Evolutionary conservation across 2,113 vertebrate species (phyloP).

Genomic region (Trichomycterus rosablanca): DNA sequence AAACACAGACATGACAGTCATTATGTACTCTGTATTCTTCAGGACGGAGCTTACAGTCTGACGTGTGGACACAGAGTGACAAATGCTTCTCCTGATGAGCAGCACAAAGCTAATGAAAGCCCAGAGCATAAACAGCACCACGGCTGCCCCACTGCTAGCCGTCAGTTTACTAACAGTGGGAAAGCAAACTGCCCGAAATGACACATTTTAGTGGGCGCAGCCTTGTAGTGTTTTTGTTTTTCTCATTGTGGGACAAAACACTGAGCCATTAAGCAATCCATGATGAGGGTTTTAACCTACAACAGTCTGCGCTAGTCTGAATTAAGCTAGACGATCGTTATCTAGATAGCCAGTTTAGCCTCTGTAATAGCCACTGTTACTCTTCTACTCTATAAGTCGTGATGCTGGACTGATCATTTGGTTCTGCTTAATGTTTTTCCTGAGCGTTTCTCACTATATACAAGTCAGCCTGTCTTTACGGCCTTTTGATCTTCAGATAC

Average conservation of each 20-base stretch:
- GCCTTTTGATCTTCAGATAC: not conserved
- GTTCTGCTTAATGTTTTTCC: not conserved
- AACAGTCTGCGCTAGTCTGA: slow-evolving; percentile 10
- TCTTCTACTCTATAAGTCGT: not conserved
- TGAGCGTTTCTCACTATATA: slow-evolving; percentile 2
- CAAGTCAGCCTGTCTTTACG: not conserved
- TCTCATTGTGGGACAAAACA: slow-evolving; percentile 17
- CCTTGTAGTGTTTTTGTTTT: slow-evolving; percentile 28
- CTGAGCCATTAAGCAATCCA: slow-evolving; percentile 6
- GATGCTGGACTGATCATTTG: slow-evolving; percentile 14
- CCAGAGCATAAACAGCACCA: not conserved
- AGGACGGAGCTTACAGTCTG: slow-evolving; percentile 20
- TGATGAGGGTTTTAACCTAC: slow-evolving; percentile 22
- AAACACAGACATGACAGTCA: slow-evolving; percentile 53
- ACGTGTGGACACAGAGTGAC: slow-evolving; percentile 14
- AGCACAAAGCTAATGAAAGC: slow-evolving; percentile 22
- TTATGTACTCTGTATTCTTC: slow-evolving; percentile 33
- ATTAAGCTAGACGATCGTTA: not conserved
- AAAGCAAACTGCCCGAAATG: slow-evolving; percentile 15
- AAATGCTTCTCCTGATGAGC: slow-evolving; percentile 22
- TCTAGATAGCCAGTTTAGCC: slow-evolving; percentile 13
- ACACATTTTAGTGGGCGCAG: slow-evolving; percentile 23
- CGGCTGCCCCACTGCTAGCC: not conserved
- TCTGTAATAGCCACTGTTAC: not conserved
- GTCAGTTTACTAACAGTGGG: slow-evolving; percentile 26